Conservation (phyloP, 1,140 invertebrate species). For the Trichonephila clavata region DNA sequence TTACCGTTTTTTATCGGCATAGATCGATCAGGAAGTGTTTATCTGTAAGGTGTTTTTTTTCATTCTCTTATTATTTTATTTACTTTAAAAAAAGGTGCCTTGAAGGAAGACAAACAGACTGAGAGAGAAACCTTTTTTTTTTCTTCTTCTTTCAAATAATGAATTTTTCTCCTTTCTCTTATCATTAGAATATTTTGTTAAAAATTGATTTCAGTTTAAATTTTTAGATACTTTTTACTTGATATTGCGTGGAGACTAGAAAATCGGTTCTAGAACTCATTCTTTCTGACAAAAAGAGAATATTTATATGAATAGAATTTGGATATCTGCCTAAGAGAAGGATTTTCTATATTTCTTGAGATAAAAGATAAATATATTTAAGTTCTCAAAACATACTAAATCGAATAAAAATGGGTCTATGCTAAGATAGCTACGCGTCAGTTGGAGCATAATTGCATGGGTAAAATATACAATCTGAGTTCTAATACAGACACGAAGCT, state of each 20-base stretch:
- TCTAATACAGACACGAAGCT: too few relatives aligned
- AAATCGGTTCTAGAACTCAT: not conserved
- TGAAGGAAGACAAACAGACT: not conserved
- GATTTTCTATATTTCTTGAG: not conserved
- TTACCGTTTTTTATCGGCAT: not conserved
- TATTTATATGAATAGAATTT: not conserved
- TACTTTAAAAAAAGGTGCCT: constrained; percentile 3
- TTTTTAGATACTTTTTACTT: not conserved
- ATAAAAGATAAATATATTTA: too few relatives aligned
- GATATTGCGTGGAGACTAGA: not conserved
- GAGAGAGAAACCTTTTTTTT: not conserved
- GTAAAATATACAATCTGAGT: too few relatives aligned
- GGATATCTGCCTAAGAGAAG: not conserved
- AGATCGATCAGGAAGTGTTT: constrained; percentile 36
- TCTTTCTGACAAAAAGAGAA: not conserved
- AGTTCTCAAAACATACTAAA: too few relatives aligned
- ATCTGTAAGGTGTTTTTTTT: constrained; percentile 9
- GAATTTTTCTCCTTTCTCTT: not conserved
- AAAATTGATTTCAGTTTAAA: constrained; percentile 18
- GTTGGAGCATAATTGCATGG: too few relatives aligned
- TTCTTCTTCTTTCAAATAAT: not conserved
- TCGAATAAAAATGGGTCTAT: too few relatives aligned
- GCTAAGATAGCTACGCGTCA: too few relatives aligned
- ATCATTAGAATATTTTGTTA: constrained; percentile 15
- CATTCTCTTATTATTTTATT: not conserved